Evolutionary conservation across 2,113 vertebrate genomes (phyloP).

Genomic region (Sceloporus undulatus): DNA sequence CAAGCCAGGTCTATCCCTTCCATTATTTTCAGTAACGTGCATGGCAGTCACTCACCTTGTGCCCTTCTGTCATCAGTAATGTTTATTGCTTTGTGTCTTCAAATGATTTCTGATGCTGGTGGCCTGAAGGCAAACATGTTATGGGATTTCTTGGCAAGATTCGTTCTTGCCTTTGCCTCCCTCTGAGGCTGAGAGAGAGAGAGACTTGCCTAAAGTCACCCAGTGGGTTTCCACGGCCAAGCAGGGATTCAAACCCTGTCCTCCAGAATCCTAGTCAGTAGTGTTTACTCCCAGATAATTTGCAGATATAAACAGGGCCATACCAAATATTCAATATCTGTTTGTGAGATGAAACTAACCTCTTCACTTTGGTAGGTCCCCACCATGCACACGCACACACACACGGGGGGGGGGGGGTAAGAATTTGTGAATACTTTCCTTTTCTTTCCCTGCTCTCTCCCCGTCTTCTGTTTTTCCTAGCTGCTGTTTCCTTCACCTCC

Average conservation of each 20-base stretch:
- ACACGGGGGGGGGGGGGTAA: not conserved
- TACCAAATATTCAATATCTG: not conserved
- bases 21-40: not conserved
- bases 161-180: no score
- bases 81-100: no score
- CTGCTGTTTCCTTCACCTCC: not conserved
- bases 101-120: no score
- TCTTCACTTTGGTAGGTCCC: not conserved
- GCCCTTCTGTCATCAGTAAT: not conserved
- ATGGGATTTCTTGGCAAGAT: no score
- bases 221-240: no score
- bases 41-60: not conserved
- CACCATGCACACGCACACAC: no score
- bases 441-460: not conserved
- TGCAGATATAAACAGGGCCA: not conserved
- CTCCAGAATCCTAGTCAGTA: not conserved
- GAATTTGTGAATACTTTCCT: not conserved
- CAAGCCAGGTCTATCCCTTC: not conserved
- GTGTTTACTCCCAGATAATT: not conserved
- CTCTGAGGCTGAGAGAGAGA: no score
- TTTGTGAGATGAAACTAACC: not conserved
- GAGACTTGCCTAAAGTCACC: no score
- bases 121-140: no score
- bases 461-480: not conserved
- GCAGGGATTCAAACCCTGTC: no score